Percentiles rank a stretch among this genome's conserved stretches.
These are phyloP conservation scores for Pseudomyrmex cubaensis DNA, from an alignment of 1,140 invertebrate genomes.

Conservation along the genomic window DNA sequence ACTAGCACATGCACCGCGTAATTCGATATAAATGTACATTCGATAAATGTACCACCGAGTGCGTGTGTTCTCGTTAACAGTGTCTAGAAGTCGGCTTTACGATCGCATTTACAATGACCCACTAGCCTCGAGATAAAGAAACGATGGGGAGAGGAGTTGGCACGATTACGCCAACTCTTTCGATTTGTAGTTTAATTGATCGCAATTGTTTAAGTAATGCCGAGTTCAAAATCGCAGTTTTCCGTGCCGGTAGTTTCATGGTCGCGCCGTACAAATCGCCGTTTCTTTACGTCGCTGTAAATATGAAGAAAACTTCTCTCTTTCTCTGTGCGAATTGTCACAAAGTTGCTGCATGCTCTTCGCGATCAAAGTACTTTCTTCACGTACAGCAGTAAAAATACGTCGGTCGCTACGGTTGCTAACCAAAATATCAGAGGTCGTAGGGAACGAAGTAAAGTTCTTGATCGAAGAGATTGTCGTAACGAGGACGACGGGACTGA, in stretches of 20 bases:
- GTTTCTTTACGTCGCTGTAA: conserved; percentile 16
- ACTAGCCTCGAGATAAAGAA: conserved; percentile 66
- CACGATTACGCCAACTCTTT: background rate
- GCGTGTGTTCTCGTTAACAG: conserved; percentile 23
- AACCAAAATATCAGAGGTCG: conserved; percentile 24
- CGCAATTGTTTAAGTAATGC: conserved; percentile 22
- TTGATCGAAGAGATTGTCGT: conserved; percentile 21
- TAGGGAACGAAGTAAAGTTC: conserved; percentile 31
- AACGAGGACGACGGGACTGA: conserved; percentile 28
- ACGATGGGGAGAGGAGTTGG: background rate
- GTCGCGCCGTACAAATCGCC: background rate
- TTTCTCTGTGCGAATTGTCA: background rate
- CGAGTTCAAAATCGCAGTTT: conserved; percentile 10
- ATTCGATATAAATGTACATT: conserved; percentile 26
- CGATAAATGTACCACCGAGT: conserved; percentile 5
- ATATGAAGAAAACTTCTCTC: conserved; percentile 25
- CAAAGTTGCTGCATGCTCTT: conserved; percentile 9
- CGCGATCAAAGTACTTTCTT: conserved; percentile 32
- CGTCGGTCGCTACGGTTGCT: background rate
- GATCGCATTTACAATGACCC: conserved; percentile 65
- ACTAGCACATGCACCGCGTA: background rate
- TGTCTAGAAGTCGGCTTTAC: conserved; percentile 66
- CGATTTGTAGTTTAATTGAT: conserved; percentile 18
- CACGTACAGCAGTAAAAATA: conserved; percentile 36
- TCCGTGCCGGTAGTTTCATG: conserved; percentile 7